These are phyloP conservation scores for Myotis lucifugus DNA, from an alignment of 2,113 vertebrate species.

Conservation along the genomic window DNA sequence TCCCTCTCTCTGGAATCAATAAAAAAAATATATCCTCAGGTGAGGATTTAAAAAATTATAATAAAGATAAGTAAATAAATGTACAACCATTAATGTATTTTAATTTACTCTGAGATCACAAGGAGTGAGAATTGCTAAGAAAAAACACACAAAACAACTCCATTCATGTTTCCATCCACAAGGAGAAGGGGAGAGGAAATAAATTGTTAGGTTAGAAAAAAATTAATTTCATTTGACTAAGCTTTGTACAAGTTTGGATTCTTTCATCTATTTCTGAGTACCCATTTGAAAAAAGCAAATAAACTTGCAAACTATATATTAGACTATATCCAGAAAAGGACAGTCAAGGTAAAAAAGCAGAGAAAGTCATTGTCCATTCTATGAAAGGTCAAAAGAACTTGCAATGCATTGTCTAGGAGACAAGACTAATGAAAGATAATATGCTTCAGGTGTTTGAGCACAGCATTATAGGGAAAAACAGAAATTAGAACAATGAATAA, in stretches of 20 bases:
- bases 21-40: background rate
- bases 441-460: background rate
- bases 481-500: constrained; percentile 19
- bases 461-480: background rate
- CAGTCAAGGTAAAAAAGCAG: background rate
- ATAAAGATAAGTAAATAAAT: background rate
- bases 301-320: background rate
- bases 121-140: background rate
- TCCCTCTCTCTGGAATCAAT: background rate
- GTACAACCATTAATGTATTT: background rate
- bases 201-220: background rate
- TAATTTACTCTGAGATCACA: background rate
- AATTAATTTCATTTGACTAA: background rate
- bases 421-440: background rate
- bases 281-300: background rate
- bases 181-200: background rate
- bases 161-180: background rate
- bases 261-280: background rate
- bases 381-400: background rate
- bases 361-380: background rate
- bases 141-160: background rate
- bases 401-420: background rate
- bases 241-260: background rate
- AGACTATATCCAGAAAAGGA: background rate
- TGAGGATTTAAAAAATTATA: background rate